A percentile compares a stretch with the other conserved stretches of the same genome.
Evolutionary conservation across 2,113 vertebrate species (phyloP).

Genomic region (Alligator mississippiensis): DNA sequence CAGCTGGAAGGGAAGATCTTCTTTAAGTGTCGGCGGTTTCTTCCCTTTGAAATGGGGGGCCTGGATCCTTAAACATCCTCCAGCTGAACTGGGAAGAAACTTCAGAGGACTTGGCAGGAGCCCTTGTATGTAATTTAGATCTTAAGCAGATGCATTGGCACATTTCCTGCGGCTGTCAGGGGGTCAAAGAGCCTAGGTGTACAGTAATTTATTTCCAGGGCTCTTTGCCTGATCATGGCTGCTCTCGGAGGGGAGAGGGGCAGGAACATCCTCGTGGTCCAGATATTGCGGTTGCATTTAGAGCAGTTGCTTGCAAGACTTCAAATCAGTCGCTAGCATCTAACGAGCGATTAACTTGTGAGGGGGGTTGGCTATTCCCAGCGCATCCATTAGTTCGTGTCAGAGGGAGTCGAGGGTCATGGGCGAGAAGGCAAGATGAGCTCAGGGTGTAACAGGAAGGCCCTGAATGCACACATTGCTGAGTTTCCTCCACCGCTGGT

Average conservation of each 20-base stretch:
- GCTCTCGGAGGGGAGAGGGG: slow-evolving; percentile 5
- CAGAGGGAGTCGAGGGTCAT: neutral
- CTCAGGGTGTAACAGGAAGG: neutral
- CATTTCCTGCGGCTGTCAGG: slow-evolving; percentile 64
- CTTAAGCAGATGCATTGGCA: slow-evolving; percentile 72
- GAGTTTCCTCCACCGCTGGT: neutral
- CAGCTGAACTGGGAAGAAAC: slow-evolving; percentile 54
- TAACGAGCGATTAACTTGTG: neutral
- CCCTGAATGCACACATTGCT: neutral
- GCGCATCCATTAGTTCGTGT: neutral
- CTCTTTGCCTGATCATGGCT: slow-evolving; percentile 67
- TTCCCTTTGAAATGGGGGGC: slow-evolving; percentile 51
- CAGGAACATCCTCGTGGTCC: slow-evolving; percentile 49
- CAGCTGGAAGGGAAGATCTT: neutral
- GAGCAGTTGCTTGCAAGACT: neutral
- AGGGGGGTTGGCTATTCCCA: neutral
- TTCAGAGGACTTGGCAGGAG: slow-evolving; percentile 67
- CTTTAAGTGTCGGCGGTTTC: neutral
- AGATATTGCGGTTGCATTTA: slow-evolving; percentile 55
- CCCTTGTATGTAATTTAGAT: slow-evolving; percentile 66
- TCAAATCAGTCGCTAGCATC: neutral
- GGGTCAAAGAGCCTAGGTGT: slow-evolving; percentile 49
- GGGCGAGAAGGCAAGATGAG: neutral
- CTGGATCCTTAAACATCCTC: slow-evolving; percentile 54
- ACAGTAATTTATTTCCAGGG: slow-evolving; percentile 66